phyloP scores from a whole-genome alignment of 2,888 invertebrate species.

The Eucera pruinosa region DNA sequence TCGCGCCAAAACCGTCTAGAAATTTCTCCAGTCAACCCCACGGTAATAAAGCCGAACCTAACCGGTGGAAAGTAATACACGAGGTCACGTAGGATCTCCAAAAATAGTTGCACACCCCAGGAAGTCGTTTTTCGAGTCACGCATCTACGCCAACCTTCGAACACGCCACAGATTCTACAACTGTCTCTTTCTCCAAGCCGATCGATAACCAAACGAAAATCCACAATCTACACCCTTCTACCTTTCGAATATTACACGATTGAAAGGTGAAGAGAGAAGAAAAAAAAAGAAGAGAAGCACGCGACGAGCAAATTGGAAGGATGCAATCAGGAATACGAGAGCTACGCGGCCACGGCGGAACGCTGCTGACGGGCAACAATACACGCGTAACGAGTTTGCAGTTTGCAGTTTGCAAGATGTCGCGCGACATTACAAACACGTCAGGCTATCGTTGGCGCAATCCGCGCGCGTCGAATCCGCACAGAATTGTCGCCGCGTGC shows the following conservation, averaged over 20 bases:
- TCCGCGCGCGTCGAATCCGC: constrained; percentile 32
- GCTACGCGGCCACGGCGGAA: no score
- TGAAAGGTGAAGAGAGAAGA: no score
- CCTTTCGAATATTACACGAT: no score
- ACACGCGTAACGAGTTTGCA: neutral
- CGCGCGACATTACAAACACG: constrained; percentile 45
- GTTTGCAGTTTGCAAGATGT: constrained; percentile 49
- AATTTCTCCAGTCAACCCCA: neutral
- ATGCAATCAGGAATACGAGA: no score
- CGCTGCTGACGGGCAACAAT: no score
- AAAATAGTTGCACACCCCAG: constrained; percentile 35
- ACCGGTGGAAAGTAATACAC: constrained; percentile 7
- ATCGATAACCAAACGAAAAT: no score
- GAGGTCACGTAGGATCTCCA: constrained; percentile 35
- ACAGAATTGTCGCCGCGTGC: constrained; percentile 22
- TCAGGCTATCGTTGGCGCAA: constrained; percentile 54
- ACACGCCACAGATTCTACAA: constrained; percentile 1
- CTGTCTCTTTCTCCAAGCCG: neutral
- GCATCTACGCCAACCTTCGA: neutral
- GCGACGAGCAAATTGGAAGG: no score
- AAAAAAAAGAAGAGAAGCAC: no score
- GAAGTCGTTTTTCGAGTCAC: constrained; percentile 26
- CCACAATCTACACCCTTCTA: no score
- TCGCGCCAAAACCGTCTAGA: no score
- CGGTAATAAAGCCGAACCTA: neutral